Conservation (phyloP, 2,797 vertebrate genomes). For the Neosilurus mollespiculum region DNA sequence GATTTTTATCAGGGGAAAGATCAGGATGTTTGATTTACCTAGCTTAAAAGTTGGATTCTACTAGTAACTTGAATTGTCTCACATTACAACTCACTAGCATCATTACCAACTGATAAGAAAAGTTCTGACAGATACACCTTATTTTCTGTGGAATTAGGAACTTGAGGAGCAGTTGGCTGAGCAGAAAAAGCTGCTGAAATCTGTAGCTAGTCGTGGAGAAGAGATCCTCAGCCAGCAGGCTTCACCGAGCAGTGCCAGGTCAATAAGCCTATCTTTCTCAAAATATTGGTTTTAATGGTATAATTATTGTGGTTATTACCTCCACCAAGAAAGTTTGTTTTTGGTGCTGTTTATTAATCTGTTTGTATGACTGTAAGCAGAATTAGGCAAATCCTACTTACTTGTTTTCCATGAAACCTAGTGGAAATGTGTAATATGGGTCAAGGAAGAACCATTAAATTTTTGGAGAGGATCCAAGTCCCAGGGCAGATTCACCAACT, state of each 20-base stretch:
- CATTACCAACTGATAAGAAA: neutral
- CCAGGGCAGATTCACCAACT: too few species aligned
- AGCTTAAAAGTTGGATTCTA: too few species aligned
- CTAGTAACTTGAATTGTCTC: neutral
- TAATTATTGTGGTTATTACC: neutral
- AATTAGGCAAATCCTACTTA: too few species aligned
- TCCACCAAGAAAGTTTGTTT: too few species aligned
- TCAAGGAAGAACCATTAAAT: too few species aligned
- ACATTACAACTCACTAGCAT: neutral
- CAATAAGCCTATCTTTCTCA: neutral
- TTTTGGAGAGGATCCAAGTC: too few species aligned
- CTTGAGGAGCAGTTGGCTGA: conserved; percentile 88
- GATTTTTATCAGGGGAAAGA: neutral
- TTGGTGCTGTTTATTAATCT: too few species aligned
- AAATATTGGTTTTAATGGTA: neutral
- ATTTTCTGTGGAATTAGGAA: conserved; percentile 72
- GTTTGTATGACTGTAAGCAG: too few species aligned
- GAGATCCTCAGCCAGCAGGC: conserved; percentile 89
- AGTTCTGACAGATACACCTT: conserved; percentile 16
- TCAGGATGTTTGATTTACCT: neutral
- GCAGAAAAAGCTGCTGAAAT: conserved; percentile 89
- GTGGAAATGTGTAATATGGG: too few species aligned
- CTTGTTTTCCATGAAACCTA: too few species aligned
- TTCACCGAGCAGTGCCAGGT: conserved; percentile 67
- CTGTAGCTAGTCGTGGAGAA: conserved; percentile 86